phyloP scores from a whole-genome alignment of 2,113 vertebrate genomes.

The Bubo scandiacus region DNA sequence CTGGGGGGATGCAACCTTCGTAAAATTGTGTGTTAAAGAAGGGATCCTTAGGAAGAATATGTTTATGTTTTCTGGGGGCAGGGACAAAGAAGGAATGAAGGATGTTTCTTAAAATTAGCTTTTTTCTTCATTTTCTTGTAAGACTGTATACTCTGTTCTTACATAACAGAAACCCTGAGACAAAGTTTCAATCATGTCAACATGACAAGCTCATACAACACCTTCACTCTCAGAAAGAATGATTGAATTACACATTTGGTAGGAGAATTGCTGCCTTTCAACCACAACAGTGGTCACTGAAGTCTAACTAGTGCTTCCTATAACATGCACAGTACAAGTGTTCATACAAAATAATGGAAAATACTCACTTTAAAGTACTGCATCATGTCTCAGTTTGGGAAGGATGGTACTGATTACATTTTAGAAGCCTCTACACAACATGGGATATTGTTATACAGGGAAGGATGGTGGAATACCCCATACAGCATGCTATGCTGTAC shows the following conservation, averaged over 20 bases:
- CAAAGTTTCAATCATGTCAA: not conserved
- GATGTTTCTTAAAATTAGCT: not conserved
- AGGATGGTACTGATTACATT: not conserved
- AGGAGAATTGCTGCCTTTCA: not conserved
- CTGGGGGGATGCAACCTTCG: fast-evolving
- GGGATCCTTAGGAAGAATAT: not conserved
- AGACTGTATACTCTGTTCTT: not conserved
- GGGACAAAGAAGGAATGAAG: not conserved
- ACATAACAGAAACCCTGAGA: not conserved
- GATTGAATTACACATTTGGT: not conserved
- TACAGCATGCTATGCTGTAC: not conserved
- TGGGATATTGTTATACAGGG: not conserved
- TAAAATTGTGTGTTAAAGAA: not conserved
- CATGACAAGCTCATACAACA: not conserved
- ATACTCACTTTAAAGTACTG: not conserved
- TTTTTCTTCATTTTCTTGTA: not conserved
- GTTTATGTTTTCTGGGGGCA: not conserved
- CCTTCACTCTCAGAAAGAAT: not conserved
- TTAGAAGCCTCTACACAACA: not conserved
- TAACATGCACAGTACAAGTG: not conserved
- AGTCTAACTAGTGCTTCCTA: not conserved
- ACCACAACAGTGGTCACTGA: not conserved
- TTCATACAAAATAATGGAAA: not conserved
- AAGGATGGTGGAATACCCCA: not conserved
- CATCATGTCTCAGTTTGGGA: not conserved